Evolutionary conservation across 2,888 invertebrate species (phyloP), one percentile per base, ranked within the genome.

Genomic region (Amitus sp.): DNA sequence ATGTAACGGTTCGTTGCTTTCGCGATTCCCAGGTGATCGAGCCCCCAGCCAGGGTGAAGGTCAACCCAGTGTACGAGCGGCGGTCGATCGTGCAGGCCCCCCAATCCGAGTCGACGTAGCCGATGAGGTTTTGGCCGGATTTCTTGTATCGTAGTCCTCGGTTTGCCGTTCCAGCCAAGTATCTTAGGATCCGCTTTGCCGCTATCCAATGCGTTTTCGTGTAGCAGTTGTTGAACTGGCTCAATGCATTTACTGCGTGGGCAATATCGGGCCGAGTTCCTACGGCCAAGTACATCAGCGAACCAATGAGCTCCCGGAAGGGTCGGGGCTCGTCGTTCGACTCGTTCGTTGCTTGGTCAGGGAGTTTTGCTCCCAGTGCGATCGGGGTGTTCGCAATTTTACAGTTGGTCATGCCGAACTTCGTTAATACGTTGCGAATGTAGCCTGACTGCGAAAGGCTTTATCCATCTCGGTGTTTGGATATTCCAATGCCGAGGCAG

Each of bases 401-500:
- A 15, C 58, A 64, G 17, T 56, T 40, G 12, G 17, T 17, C 64
- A 67, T 67, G 13, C 49, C 54, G 18, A 53, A 67, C 5, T 30
- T 20, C 5, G 39, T 7, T 1, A 67, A 37, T 3, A 65, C 17
- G 7, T 58, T 43, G 1, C 19, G 6, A 2, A 67, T 48, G 30
- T 66, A 69, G 9, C 54, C 50, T 20, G 20, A 20, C 37, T 62
- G 65, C 10, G 46, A 33, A 20, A 65, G 47, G 1, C 28, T 5
- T 9, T 64, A 43, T 0, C 1, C 2, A 10, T 27, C 48, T 3
- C 48, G 5, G 1, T 4, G 18, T 46, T 48, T 42, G 10, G 20
- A n/a, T 20, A 67, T 46, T 9, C 62, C 59, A 0, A 65, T 59
- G 6, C 65, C 63, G 1, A 69, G 33, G 7, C 54, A 67, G 10